Conservation (phyloP, 2,888 invertebrate genomes). For the Mimumesa dahlbomi region DNA sequence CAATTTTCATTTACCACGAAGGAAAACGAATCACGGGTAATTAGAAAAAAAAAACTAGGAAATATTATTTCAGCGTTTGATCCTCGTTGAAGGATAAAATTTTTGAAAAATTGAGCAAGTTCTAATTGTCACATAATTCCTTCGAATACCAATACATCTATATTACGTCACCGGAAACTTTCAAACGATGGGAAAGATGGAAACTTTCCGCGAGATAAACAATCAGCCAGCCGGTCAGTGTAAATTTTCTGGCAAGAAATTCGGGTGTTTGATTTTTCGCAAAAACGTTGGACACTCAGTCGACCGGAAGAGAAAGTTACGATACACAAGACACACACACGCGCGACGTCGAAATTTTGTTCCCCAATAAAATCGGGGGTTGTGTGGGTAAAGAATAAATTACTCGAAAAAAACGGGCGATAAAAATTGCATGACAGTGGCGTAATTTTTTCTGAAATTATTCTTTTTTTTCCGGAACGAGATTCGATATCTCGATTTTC, state of each 20-base stretch:
- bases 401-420: conserved; percentile 21
- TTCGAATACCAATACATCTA: conserved; percentile 4
- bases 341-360: conserved; percentile 29
- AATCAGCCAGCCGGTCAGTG: no score
- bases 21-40: no score
- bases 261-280: conserved; percentile 17
- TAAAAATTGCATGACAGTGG: conserved; percentile 1
- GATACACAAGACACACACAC: conserved; percentile 33
- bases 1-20: neutral
- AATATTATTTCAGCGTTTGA: no score
- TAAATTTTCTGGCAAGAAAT: conserved; percentile 57
- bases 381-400: conserved; percentile 34
- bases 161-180: no score
- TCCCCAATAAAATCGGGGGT: conserved; percentile 10
- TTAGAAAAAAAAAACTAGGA: no score
- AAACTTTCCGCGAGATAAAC: no score
- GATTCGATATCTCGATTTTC: neutral
- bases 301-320: conserved; percentile 15
- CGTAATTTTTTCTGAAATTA: neutral
- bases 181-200: no score
- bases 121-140: no score
- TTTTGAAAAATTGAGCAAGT: conserved; percentile 16
- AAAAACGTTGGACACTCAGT: conserved; percentile 23
- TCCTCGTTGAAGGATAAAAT: neutral
- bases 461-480: no score